Conservation (phyloP, 2,888 invertebrate genomes). For the Autographa pulchrina region DNA sequence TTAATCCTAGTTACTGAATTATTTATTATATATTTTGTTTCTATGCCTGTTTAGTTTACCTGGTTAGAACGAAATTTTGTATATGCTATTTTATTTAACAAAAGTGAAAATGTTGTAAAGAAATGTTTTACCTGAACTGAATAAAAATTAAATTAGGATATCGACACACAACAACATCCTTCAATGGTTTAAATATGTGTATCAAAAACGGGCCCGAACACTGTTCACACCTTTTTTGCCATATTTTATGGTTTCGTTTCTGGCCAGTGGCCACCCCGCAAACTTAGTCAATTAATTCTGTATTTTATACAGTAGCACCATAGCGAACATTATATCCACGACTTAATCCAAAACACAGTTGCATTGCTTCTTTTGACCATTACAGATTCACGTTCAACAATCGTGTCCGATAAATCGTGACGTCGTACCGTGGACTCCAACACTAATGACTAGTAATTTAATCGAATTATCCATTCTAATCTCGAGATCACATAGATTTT, state of each 20-base stretch:
- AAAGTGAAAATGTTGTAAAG: too few relatives aligned
- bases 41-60: too few relatives aligned
- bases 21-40: too few relatives aligned
- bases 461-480: slow-evolving; percentile 71
- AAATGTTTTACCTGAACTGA: too few relatives aligned
- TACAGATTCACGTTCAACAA: slow-evolving; percentile 45
- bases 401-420: slow-evolving; percentile 61
- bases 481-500: slow-evolving; percentile 58
- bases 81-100: too few relatives aligned
- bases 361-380: slow-evolving; percentile 48
- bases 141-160: too few relatives aligned
- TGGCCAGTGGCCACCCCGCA: background rate
- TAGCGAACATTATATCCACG: slow-evolving; percentile 7
- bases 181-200: too few relatives aligned
- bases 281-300: background rate
- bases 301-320: background rate
- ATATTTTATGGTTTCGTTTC: background rate
- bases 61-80: too few relatives aligned
- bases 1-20: too few relatives aligned
- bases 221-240: background rate
- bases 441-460: slow-evolving; percentile 74
- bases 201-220: too few relatives aligned
- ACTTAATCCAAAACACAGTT: slow-evolving; percentile 42
- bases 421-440: slow-evolving; percentile 61
- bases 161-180: too few relatives aligned